Conservation (phyloP, 1,140 invertebrate species). For the Sesamia nonagrioides region DNA sequence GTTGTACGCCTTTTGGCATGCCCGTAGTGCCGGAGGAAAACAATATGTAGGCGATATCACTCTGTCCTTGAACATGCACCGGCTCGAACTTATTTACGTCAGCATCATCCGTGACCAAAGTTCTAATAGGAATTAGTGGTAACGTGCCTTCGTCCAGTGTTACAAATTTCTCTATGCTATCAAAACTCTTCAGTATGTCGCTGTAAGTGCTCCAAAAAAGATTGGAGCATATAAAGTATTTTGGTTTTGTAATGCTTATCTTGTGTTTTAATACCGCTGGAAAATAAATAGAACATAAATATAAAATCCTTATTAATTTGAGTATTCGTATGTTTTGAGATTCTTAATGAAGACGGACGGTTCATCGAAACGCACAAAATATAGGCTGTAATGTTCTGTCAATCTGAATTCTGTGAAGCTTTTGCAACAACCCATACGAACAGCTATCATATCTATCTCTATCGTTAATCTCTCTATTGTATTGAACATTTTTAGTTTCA, state of each 20-base stretch:
- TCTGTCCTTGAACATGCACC: constrained; percentile 62
- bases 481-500: neutral
- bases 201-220: constrained; percentile 66
- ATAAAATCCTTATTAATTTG: neutral
- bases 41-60: constrained; percentile 79
- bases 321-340: neutral
- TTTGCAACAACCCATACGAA: no score
- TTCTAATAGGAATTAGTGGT: constrained; percentile 56
- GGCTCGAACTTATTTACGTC: constrained; percentile 71
- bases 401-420: neutral
- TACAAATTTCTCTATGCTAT: constrained; percentile 66
- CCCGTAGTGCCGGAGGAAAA: constrained; percentile 92
- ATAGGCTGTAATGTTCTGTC: neutral
- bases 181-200: constrained; percentile 65
- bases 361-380: neutral
- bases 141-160: constrained; percentile 61
- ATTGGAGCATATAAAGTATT: constrained; percentile 71
- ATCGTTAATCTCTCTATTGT: neutral
- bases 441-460: no score
- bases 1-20: constrained; percentile 91
- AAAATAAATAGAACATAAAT: constrained; percentile 64
- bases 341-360: neutral
- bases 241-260: constrained; percentile 66
- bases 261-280: constrained; percentile 69
- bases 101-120: constrained; percentile 57